A percentile compares a stretch with the other conserved stretches of the same genome.
phyloP scores from a whole-genome alignment of 2,113 vertebrate genomes.

The Pygoscelis antarcticus region DNA sequence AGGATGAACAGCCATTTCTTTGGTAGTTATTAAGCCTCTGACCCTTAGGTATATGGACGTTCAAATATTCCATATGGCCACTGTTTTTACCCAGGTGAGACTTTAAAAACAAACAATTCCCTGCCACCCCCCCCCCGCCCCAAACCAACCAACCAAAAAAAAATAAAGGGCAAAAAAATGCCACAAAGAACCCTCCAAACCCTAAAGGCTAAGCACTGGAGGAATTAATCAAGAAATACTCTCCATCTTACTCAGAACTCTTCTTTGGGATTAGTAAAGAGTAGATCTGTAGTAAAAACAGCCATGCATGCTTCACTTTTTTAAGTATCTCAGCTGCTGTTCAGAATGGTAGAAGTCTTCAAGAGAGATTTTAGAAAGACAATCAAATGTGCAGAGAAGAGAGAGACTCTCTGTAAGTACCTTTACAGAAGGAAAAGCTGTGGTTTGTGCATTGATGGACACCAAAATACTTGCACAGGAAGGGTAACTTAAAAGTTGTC shows the following conservation, averaged over 20 bases:
- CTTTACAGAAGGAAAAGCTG: neutral
- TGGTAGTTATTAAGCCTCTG: neutral
- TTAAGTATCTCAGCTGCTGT: neutral
- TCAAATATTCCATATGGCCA: neutral
- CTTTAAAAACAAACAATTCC: neutral
- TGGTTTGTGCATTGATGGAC: neutral
- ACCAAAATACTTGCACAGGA: neutral
- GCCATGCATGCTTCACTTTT: neutral
- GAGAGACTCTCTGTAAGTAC: neutral
- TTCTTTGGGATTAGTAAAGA: neutral
- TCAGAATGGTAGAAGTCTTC: neutral
- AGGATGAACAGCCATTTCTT: neutral
- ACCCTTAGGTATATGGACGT: neutral
- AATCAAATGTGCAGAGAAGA: neutral
- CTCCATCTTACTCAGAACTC: neutral
- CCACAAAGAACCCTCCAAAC: neutral
- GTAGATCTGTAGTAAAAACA: neutral
- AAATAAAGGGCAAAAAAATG: neutral
- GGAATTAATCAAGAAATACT: neutral
- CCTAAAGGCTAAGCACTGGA: neutral
- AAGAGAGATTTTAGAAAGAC: neutral
- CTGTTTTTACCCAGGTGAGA: neutral
- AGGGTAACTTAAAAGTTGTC: neutral
- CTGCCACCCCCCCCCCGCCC: too few relatives aligned
- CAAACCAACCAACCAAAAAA: neutral